phyloP scores from a whole-genome alignment of 1,140 invertebrate species.

The Dryas iulia region DNA sequence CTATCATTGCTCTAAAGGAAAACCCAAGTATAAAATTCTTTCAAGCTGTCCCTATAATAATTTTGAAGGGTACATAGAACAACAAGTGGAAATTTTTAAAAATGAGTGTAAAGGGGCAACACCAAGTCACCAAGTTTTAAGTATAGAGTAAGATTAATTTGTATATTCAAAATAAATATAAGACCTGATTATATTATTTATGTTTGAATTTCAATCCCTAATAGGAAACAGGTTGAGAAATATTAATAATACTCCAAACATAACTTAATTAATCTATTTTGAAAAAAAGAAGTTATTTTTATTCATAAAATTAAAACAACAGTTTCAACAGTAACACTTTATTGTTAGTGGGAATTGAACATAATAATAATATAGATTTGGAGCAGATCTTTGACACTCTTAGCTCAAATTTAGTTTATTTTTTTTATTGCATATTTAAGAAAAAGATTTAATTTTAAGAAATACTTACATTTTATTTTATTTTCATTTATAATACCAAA shows the following conservation, averaged over 20 bases:
- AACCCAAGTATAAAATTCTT: conserved; percentile 67
- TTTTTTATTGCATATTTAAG: neutral
- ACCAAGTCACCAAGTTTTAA: conserved; percentile 45
- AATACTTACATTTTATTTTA: neutral
- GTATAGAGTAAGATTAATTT: conserved; percentile 36
- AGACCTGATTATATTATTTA: too few relatives aligned
- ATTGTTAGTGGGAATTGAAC: neutral
- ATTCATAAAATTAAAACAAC: neutral
- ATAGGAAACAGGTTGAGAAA: too few relatives aligned
- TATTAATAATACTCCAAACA: too few relatives aligned
- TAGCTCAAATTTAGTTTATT: too few relatives aligned
- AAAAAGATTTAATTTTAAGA: neutral
- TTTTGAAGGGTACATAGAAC: conserved; percentile 71
- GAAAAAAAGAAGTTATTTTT: too few relatives aligned
- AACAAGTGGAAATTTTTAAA: conserved; percentile 74
- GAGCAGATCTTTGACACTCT: conserved; percentile 1
- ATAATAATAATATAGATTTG: neutral
- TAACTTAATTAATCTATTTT: too few relatives aligned
- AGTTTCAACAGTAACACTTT: conserved; percentile 6
- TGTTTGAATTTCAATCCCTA: too few relatives aligned
- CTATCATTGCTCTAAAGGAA: conserved; percentile 70
- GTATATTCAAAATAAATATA: neutral
- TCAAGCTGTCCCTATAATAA: conserved; percentile 64
- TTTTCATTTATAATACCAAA: neutral
- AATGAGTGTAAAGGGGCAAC: conserved; percentile 60